Evolutionary conservation across 2,888 invertebrate genomes (phyloP).

Genomic region (Chirona hameri): DNA sequence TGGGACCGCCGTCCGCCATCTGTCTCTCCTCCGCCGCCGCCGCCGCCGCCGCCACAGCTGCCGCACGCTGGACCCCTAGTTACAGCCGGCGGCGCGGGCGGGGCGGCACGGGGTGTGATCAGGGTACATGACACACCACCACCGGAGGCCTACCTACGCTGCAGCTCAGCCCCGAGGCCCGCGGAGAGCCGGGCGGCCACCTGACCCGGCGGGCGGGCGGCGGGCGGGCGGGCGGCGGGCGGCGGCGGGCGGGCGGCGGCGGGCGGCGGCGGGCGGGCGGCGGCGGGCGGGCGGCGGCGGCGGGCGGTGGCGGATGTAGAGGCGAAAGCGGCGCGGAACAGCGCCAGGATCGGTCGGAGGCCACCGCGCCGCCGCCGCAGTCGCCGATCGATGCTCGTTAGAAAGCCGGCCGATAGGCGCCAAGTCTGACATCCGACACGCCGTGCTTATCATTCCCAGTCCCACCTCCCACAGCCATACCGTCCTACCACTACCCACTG

Average conservation of each 20-base stretch:
- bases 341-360: background rate
- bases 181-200: background rate
- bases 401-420: too few species aligned
- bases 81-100: background rate
- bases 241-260: background rate
- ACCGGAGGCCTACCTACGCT: background rate
- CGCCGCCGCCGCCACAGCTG: too few species aligned
- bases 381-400: background rate
- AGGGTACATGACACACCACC: too few species aligned
- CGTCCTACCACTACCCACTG: too few species aligned
- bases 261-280: background rate
- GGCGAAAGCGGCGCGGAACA: background rate
- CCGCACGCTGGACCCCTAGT: too few species aligned
- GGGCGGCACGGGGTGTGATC: background rate
- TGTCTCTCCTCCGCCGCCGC: too few species aligned
- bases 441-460: too few species aligned
- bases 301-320: background rate
- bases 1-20: too few species aligned
- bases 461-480: too few species aligned
- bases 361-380: background rate
- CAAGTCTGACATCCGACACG: background rate
- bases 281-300: background rate
- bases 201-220: background rate
- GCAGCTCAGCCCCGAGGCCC: background rate
- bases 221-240: background rate